These are phyloP conservation scores for Salticus scenicus DNA, from an alignment of 2,888 invertebrate genomes.

Conservation along the genomic window DNA sequence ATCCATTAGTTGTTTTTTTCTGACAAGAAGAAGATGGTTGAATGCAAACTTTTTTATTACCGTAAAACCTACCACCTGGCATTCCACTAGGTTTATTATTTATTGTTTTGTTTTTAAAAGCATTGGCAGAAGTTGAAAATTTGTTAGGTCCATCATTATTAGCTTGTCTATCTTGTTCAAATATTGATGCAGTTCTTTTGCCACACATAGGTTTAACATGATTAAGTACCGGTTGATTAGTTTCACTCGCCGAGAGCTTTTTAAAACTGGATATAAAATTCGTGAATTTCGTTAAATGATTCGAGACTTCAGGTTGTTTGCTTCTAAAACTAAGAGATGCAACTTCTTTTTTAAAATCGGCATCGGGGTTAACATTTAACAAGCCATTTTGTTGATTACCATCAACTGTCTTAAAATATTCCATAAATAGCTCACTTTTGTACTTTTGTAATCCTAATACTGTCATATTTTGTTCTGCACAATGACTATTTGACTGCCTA, in stretches of 20 bases:
- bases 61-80: no score
- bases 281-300: neutral
- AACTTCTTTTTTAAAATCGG: neutral
- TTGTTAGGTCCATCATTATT: neutral
- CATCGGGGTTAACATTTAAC: constrained; percentile 16
- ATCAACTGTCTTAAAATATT: constrained; percentile 39
- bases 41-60: neutral
- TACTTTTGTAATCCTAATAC: constrained; percentile 3
- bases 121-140: neutral
- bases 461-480: constrained; percentile 19
- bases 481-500: constrained; percentile 19
- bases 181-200: neutral
- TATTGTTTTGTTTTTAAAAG: neutral
- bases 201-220: neutral
- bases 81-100: neutral
- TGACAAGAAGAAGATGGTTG: neutral
- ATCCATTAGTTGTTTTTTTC: neutral
- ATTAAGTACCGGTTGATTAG: neutral
- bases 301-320: neutral
- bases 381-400: constrained; percentile 8
- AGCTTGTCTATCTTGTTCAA: no score
- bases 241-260: neutral
- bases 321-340: no score
- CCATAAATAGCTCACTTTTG: constrained; percentile 20
- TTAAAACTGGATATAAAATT: neutral